Evolutionary conservation across 2,113 vertebrate species (phyloP), one percentile per base, ranked within the genome.

Genomic region (Burhinus oedicnemus): DNA sequence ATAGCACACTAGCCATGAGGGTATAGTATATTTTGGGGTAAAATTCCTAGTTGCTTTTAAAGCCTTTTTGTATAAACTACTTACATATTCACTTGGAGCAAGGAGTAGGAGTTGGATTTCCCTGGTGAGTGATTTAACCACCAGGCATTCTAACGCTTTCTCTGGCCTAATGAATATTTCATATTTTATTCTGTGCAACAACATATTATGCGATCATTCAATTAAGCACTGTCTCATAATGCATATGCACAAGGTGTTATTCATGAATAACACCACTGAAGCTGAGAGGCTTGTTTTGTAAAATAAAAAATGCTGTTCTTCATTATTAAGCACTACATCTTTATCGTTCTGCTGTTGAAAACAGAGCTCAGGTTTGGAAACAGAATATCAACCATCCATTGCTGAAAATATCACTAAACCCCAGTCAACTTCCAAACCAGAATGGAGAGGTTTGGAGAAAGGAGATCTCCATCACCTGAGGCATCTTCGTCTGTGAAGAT

Each of bases 171-270:
- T 97, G 95, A 96, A 96, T 97, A 97, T 97, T 97, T 97, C 89
- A 97, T 96, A 91, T 93, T 97, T 94, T 96, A 96, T 96, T 91
- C 96, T 90, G 90, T 93, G 93, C 78, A 96, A 95, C 95, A 97
- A 96, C 96, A 95, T 95, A 94, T 97, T 97, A 97, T 95, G 93
- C 95, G 96, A 96, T 96, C 96, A 97, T 96, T 97, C 95, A 97
- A 96, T 97, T 97, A 97, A 97, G 92, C 82, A 96, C 95, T 91
- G 66, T 96, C 93, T 96, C 95, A 95, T 96, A 96, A 97, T 96
- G 92, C 95, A 95, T 97, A 95, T 96, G 95, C 95, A 96, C 95
- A 96, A 96, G 96, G 91, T 97, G 96, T 96, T 96, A 93, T 84
- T 96, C 95, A 93, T 95, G 94, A 95, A 93, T 91, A 97, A 95